phyloP scores from a whole-genome alignment of 2,888 invertebrate genomes.

The Nineta flava region DNA sequence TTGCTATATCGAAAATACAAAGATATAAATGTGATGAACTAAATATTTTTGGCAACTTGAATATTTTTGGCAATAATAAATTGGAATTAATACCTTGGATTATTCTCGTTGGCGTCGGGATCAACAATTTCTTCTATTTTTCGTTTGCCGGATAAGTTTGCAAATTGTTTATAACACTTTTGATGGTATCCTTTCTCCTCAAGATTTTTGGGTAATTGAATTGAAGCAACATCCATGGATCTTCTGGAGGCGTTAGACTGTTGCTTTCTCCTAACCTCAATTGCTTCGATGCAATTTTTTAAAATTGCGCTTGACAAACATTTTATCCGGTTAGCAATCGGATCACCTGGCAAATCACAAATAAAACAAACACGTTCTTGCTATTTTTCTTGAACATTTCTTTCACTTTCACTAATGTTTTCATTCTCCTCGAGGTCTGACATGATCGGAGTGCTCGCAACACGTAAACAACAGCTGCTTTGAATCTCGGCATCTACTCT shows the following conservation, averaged over 20 bases:
- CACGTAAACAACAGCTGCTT: not conserved
- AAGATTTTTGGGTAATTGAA: not conserved
- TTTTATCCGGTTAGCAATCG: not conserved
- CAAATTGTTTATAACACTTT: not conserved
- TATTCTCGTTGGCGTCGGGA: not conserved
- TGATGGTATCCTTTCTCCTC: not conserved
- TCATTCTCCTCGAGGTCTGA: not conserved
- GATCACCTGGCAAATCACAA: not conserved
- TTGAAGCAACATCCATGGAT: not conserved
- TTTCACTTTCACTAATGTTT: not conserved
- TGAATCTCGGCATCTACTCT: not conserved
- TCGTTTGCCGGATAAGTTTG: not conserved
- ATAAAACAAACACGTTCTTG: not conserved
- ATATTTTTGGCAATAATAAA: not conserved
- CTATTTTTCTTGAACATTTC: not conserved
- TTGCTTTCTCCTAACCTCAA: not conserved
- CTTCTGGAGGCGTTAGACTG: not conserved
- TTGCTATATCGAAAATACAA: not conserved
- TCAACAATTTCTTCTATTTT: conserved; percentile 1
- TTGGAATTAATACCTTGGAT: not conserved
- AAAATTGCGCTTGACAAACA: not conserved
- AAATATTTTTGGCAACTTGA: not conserved
- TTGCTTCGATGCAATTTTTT: not conserved
- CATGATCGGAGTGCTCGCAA: not conserved
- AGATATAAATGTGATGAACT: not conserved